Evolutionary conservation across 2,113 vertebrate genomes (phyloP), one percentile per base, ranked within the genome.

Genomic region (Centropus bengalensis): DNA sequence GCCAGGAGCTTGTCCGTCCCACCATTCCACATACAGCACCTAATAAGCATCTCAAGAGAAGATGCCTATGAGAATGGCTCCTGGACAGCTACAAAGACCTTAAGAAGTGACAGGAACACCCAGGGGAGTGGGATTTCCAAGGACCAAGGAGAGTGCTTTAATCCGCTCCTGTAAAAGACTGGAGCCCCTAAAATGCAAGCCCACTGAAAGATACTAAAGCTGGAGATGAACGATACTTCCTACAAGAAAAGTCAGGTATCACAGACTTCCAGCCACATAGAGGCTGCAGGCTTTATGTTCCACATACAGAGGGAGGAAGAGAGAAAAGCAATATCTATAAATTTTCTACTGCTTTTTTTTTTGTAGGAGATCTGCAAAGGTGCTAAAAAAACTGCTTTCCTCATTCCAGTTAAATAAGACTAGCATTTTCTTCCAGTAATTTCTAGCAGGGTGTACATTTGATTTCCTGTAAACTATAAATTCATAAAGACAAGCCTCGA

Each of bases 371-470:
- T 79, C 58, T 87, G 66, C 67, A 92, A 30, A 54, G 51, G 28
- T 64, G 27, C 71, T 80, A 78, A 56, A 78, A 86, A 91, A 93
- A 71, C 59, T 86, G 49, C 78, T 86, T 85, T 74, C 28, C 59
- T 69, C 28, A 27, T 85, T 96, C 78, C 91, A 76, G 67, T 89
- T 91, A 92, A 93, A 56, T 13, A 64, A 55, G 55, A 84, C 58
- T 15, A 91, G 52, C 9, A 33, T 80, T 91, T 91, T 82, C 67
- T 95, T 96, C 94, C 95, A 85, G 91, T 86, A 96, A 89, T 85
- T 88, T 82, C 93, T 63, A 70, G n/a, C 33, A 66, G 66, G n/a
- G 21, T 42, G 22, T 45, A 77, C 15, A 13, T 74, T 80, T 82
- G 42, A 58, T 82, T 97, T 95, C 91, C 89, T 77, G 81, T 82